Evolutionary conservation across 1,140 invertebrate species (phyloP), one percentile per base, ranked within the genome.

Genomic region (Sarcophaga peregrina): DNA sequence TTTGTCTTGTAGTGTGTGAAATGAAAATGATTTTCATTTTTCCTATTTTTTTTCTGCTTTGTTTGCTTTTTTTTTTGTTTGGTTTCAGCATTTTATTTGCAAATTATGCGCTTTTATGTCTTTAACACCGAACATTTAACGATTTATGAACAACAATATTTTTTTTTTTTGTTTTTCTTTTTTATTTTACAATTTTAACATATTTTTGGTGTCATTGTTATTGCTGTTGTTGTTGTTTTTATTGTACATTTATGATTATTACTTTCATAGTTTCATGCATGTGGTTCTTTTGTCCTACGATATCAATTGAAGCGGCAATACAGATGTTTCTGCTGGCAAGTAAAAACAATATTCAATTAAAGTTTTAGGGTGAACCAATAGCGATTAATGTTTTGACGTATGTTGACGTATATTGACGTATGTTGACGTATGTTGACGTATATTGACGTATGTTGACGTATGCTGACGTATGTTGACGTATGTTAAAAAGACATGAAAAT

Each of bases 171-270:
- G 15, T 68, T 15, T 11, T 68, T 68, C n/a, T n/a, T 68, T 10
- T 68, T 68, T 15, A 15, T 17, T 76, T 76, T 76, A 47, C 25
- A 37, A 74, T 74, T 74, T 74, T 46, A 37, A 45, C 25, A 74
- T 45, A 45, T 74, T 17, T n/a, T 68, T n/a, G 15, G 15, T 17
- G 20, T 68, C 20, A 68, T 68, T 68, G 15, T n/a, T 68, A 4
- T 68, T 68, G 58, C 5, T n/a, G 20, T 68, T 54, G 52, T 68
- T 68, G 58, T 68, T 10, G 7, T n/a, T 37, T 37, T 68, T 68
- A n/a, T 68, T 74, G 11, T 11, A 74, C 74, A 76, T 76, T 76
- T 76, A 76, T 76, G 74, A 76, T 76, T 76, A 76, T 76, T 76
- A 76, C 74, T 76, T 76, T 76, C 62, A 68, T 58, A n/a, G 13